Evolutionary conservation across 2,113 vertebrate species (phyloP).

Genomic region (Erythrocercus mccallii): DNA sequence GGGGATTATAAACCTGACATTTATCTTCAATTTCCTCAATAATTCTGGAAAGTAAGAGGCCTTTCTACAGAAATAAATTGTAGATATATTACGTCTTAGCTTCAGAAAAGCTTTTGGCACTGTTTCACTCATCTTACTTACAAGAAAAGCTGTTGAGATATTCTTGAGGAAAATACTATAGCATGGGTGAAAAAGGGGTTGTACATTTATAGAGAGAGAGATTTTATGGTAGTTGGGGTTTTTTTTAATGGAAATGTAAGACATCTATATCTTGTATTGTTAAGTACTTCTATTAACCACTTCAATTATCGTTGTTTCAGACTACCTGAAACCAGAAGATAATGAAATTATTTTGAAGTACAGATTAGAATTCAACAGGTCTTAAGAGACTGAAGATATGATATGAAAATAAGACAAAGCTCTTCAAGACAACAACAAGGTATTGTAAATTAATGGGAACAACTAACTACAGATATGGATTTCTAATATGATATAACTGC

Average conservation of each 20-base stretch:
- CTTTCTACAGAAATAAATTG: neutral
- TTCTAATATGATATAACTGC: neutral
- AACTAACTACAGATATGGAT: neutral
- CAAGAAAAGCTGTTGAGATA: neutral
- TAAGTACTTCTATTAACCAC: neutral
- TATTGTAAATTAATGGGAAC: neutral
- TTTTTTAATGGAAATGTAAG: neutral
- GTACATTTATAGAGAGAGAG: neutral
- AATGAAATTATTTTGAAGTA: neutral
- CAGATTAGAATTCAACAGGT: neutral
- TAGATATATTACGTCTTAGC: neutral
- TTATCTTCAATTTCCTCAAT: neutral
- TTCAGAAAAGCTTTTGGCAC: neutral
- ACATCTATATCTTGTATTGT: neutral
- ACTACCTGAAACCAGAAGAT: neutral
- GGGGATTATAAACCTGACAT: neutral
- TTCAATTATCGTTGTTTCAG: neutral
- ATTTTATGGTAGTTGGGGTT: neutral
- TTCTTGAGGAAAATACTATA: neutral
- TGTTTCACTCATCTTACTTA: neutral
- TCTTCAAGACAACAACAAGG: neutral
- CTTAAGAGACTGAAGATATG: neutral
- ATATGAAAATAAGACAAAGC: neutral
- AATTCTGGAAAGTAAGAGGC: neutral
- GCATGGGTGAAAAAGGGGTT: neutral